phyloP scores from a whole-genome alignment of 1,140 invertebrate genomes.

The Apocrypta bakeri region DNA sequence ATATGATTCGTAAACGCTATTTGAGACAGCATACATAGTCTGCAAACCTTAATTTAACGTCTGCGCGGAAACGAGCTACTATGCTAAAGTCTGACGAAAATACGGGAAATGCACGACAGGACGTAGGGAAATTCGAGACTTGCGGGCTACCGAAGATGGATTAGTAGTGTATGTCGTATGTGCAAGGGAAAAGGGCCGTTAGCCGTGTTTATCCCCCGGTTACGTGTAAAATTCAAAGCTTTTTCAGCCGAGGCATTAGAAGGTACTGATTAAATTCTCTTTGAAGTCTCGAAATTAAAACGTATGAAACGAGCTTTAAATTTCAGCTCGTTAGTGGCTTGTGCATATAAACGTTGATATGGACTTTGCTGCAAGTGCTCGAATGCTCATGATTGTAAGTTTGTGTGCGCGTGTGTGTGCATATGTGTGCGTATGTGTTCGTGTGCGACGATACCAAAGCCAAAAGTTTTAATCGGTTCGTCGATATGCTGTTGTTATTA shows the following conservation, averaged over 20 bases:
- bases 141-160: background rate
- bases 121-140: background rate
- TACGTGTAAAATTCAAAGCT: background rate
- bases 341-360: too few species aligned
- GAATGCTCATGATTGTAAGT: too few species aligned
- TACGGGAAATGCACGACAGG: background rate
- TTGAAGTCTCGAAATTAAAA: background rate
- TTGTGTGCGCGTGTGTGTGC: too few species aligned
- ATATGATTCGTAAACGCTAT: background rate
- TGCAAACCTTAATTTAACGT: slow-evolving; percentile 29
- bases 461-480: too few species aligned
- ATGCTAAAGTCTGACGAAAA: background rate
- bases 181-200: too few species aligned
- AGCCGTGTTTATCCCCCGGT: too few species aligned
- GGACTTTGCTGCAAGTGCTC: too few species aligned
- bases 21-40: background rate
- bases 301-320: background rate
- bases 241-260: background rate
- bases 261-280: background rate
- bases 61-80: background rate
- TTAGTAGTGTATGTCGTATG: too few species aligned
- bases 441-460: too few species aligned
- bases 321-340: background rate
- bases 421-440: too few species aligned
- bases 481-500: background rate